Conservation (phyloP, 2,888 invertebrate genomes). For the Hedya salicella region DNA sequence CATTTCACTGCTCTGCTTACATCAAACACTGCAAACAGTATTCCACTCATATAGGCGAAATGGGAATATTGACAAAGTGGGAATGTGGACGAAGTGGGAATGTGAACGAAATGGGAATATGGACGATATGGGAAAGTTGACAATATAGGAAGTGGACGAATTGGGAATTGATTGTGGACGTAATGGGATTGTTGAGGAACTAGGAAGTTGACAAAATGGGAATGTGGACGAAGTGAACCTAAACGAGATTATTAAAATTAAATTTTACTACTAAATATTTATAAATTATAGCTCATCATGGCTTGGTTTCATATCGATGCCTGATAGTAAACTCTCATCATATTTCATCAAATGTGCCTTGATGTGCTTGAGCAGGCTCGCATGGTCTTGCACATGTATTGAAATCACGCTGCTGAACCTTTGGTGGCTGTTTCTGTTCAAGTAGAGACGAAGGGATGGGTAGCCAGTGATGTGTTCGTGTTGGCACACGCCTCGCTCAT, state of each 20-base stretch:
- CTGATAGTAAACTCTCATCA: conserved; percentile 55
- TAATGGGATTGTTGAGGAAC: too few relatives aligned
- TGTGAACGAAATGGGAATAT: too few relatives aligned
- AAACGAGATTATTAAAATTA: conserved; percentile 20
- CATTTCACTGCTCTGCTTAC: too few relatives aligned
- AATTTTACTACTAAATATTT: conserved; percentile 4
- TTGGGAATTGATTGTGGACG: too few relatives aligned
- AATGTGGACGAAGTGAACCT: not conserved
- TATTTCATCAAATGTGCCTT: conserved; percentile 62
- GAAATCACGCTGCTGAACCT: conserved; percentile 61
- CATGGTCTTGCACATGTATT: conserved; percentile 61
- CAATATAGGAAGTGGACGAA: too few relatives aligned
- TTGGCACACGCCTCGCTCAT: conserved; percentile 72
- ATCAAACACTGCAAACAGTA: too few relatives aligned
- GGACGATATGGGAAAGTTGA: too few relatives aligned
- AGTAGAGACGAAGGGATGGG: conserved; percentile 71
- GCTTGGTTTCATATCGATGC: conserved; percentile 56
- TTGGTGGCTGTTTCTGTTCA: conserved; percentile 59
- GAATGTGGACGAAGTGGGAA: too few relatives aligned
- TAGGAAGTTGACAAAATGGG: too few relatives aligned
- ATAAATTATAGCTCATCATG: conserved; percentile 69
- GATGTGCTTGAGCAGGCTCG: conserved; percentile 59
- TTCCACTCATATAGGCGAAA: too few relatives aligned
- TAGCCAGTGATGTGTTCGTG: conserved; percentile 73
- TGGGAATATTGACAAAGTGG: too few relatives aligned